These are phyloP conservation scores for Chaetodon auriga DNA, from an alignment of 2,113 vertebrate species.

Conservation along the genomic window DNA sequence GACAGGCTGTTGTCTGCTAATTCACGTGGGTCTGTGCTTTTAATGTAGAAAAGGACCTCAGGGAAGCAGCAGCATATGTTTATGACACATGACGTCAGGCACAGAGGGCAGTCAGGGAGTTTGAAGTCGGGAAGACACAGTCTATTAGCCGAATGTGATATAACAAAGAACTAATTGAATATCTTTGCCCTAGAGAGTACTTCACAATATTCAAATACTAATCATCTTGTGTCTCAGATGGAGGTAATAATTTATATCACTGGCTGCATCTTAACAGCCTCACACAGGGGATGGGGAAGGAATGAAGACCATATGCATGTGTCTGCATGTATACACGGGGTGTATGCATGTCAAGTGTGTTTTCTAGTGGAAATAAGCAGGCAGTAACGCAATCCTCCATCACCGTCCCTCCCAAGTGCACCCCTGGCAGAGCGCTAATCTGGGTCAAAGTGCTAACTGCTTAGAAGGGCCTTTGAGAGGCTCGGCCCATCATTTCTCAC, in stretches of 20 bases:
- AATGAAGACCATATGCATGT: constrained; percentile 29
- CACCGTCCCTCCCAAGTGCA: constrained; percentile 61
- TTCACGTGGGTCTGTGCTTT: constrained; percentile 53
- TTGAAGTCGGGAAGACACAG: constrained; percentile 13
- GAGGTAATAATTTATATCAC: constrained; percentile 42
- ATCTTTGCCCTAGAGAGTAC: constrained; percentile 36
- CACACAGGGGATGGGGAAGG: constrained; percentile 31
- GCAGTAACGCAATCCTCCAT: constrained; percentile 52
- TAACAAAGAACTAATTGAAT: constrained; percentile 63
- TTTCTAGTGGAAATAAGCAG: constrained; percentile 55
- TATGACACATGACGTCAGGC: constrained; percentile 59
- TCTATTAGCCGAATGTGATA: constrained; percentile 42
- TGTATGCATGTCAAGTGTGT: constrained; percentile 39
- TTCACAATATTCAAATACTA: constrained; percentile 45
- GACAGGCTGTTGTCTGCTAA: constrained; percentile 65
- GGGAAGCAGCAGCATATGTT: constrained; percentile 67
- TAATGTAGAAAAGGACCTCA: constrained; percentile 54
- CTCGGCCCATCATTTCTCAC: constrained; percentile 64
- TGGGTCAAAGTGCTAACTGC: constrained; percentile 83
- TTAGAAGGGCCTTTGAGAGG: constrained; percentile 71
- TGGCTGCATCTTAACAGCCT: constrained; percentile 13
- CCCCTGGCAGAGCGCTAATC: constrained; percentile 75
- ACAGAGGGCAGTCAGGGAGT: constrained; percentile 29
- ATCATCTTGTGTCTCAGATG: constrained; percentile 45
- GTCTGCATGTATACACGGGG: constrained; percentile 23